phyloP scores from a whole-genome alignment of 2,888 invertebrate species.

The Galerucella pusilla region DNA sequence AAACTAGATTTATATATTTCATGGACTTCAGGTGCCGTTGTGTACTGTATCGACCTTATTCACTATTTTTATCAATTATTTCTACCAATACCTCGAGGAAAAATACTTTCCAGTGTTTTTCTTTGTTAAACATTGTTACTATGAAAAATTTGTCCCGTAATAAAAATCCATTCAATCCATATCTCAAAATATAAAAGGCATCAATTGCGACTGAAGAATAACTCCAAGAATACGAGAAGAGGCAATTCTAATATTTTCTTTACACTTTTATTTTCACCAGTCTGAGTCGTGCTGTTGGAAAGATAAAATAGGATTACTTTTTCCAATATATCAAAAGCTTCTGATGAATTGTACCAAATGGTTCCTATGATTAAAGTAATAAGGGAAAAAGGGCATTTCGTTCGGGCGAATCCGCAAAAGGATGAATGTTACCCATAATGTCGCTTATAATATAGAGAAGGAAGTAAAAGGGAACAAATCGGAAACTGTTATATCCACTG shows the following conservation, averaged over 20 bases:
- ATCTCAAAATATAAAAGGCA: constrained; percentile 27
- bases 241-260: constrained; percentile 39
- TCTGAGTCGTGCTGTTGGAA: constrained; percentile 21
- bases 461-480: constrained; percentile 56
- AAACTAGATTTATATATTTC: too few species aligned
- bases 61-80: too few species aligned
- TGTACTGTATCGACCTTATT: too few species aligned
- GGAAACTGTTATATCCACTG: constrained; percentile 53
- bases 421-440: constrained; percentile 62
- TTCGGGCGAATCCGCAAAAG: constrained; percentile 54
- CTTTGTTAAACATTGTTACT: too few species aligned
- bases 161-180: constrained; percentile 22
- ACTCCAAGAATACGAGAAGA: constrained; percentile 20
- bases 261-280: constrained; percentile 39
- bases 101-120: too few species aligned
- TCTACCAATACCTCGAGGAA: too few species aligned
- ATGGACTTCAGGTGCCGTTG: too few species aligned
- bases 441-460: constrained; percentile 64
- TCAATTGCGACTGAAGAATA: constrained; percentile 22
- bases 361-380: constrained; percentile 66
- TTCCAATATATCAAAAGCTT: constrained; percentile 60
- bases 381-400: constrained; percentile 62
- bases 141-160: constrained; percentile 12
- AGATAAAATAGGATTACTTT: constrained; percentile 47
- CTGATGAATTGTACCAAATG: constrained; percentile 66